Conservation (phyloP, 2,797 vertebrate species). For the Mus caroli region DNA sequence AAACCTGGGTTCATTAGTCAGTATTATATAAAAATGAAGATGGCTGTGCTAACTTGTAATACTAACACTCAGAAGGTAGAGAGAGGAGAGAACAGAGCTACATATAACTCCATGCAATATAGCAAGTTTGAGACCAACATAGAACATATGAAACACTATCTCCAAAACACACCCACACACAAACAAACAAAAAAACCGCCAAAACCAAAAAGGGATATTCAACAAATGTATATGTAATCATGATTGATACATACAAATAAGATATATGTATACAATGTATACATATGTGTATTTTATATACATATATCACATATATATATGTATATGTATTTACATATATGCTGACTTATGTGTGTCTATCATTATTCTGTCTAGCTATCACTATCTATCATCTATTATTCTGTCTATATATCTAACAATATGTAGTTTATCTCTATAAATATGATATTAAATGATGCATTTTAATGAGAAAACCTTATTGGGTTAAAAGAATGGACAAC, state of each 20-base stretch:
- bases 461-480: constrained; percentile 12
- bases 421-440: background rate
- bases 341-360: background rate
- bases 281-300: background rate
- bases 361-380: background rate
- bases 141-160: background rate
- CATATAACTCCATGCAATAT: background rate
- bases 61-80: background rate
- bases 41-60: background rate
- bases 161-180: background rate
- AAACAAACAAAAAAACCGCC: background rate
- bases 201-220: background rate
- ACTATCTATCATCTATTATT: background rate
- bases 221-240: background rate
- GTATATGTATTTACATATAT: too few relatives aligned
- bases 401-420: background rate
- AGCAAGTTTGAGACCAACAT: background rate
- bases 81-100: background rate
- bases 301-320: background rate
- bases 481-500: background rate
- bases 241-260: background rate
- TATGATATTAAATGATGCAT: background rate
- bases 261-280: background rate
- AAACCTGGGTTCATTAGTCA: background rate
- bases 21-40: background rate